These are phyloP conservation scores for Trichonephila clavipes DNA, from an alignment of 1,140 invertebrate genomes.

Conservation along the genomic window DNA sequence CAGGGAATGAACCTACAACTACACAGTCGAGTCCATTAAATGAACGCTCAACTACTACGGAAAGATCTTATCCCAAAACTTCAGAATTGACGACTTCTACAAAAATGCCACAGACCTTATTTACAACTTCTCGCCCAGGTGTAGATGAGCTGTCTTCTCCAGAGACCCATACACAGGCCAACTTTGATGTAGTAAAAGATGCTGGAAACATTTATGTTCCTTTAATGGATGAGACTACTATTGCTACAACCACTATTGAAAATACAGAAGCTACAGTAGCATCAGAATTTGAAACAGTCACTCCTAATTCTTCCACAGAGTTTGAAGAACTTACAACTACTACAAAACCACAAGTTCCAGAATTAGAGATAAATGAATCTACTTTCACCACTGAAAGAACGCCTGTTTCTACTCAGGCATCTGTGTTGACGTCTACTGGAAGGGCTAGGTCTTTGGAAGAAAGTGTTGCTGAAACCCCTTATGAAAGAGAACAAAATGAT, in stretches of 20 bases:
- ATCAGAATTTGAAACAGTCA: background rate
- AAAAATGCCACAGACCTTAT: background rate
- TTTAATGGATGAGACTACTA: background rate
- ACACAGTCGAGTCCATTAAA: background rate
- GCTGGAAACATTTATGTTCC: background rate
- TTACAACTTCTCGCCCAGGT: background rate
- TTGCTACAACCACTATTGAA: background rate
- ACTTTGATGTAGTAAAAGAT: background rate
- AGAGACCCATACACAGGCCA: background rate
- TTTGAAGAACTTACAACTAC: background rate
- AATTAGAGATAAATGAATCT: background rate
- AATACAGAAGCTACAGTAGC: background rate
- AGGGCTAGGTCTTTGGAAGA: background rate
- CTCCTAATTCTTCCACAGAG: background rate
- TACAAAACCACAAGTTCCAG: background rate
- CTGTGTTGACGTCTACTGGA: background rate
- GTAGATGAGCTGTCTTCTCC: background rate
- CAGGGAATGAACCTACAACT: background rate
- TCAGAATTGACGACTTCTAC: background rate
- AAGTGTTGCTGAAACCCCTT: background rate
- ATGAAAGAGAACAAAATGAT: background rate
- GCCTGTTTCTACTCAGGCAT: background rate
- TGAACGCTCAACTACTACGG: background rate
- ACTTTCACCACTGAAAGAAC: slow-evolving; percentile 6
- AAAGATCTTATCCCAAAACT: background rate